These are phyloP conservation scores for mouse (Mus musculus) DNA, from an alignment of 2,113 vertebrate genomes.

Conservation along the genomic window GRCm39 chr1:123701501-123702000, in stretches of 20 bases:
- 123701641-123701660: neutral
- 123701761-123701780: neutral
- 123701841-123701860: neutral
- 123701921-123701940: neutral
- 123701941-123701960: neutral
- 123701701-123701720: neutral
- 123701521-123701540: neutral
- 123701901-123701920: neutral
- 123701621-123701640: neutral
- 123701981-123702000: neutral
- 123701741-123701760: neutral
- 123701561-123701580: neutral
- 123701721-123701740: neutral
- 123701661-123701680: neutral
- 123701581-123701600: neutral
- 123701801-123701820: neutral
- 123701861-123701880: neutral
- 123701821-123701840: neutral
- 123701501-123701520: neutral
- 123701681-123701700: neutral
- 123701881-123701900: neutral
- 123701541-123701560: neutral
- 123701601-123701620: neutral
- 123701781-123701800: neutral
- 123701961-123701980: neutral